These are phyloP conservation scores for Lagopus leucura DNA, from an alignment of 2,113 vertebrate species.

Conservation along the genomic window DNA sequence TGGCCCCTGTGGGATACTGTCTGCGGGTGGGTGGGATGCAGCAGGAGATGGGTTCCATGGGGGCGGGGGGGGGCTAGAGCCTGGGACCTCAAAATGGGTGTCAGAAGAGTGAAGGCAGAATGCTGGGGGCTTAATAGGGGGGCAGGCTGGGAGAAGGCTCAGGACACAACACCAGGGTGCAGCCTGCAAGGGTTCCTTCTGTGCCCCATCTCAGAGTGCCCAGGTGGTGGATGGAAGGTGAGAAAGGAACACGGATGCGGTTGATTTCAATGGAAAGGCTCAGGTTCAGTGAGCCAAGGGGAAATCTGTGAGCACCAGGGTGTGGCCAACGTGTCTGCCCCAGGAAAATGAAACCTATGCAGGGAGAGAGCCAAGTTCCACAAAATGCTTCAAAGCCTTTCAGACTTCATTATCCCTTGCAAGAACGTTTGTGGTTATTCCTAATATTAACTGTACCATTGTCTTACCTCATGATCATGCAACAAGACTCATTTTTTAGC, in stretches of 20 bases:
- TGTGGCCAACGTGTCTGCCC: fast-evolving
- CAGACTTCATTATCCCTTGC: neutral
- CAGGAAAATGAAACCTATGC: neutral
- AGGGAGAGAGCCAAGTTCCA: neutral
- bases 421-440: neutral
- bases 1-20: neutral
- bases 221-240: neutral
- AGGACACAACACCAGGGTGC: fast-evolving
- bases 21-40: neutral
- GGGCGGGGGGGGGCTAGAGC: neutral
- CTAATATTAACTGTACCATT: neutral
- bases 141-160: neutral
- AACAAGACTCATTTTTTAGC: neutral
- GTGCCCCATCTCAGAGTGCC: neutral
- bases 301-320: neutral
- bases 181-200: neutral
- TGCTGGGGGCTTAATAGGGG: neutral
- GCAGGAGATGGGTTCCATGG: neutral
- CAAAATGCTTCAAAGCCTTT: neutral
- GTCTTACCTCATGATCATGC: neutral
- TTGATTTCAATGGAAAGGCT: neutral
- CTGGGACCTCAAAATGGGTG: neutral
- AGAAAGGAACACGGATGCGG: fast-evolving
- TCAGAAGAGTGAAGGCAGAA: neutral
- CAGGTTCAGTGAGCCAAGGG: fast-evolving